A percentile compares a stretch with the other conserved stretches of the same genome.
These are phyloP conservation scores for Bilobella aurantiaca DNA, from an alignment of 1,140 invertebrate genomes.

Conservation along the genomic window DNA sequence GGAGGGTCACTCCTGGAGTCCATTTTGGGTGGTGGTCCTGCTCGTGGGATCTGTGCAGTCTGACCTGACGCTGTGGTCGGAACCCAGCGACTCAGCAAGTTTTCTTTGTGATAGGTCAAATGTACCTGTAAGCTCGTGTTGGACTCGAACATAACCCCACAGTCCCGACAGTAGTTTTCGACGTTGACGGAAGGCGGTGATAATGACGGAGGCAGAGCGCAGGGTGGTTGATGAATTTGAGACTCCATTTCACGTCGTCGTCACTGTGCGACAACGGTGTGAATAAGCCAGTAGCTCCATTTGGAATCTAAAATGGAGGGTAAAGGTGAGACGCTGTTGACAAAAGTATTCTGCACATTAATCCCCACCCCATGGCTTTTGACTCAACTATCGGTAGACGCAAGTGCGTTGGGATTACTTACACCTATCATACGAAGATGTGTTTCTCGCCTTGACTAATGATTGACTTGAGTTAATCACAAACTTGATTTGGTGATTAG, in stretches of 20 bases:
- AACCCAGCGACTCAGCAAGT: conserved; percentile 59
- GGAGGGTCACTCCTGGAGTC: background rate
- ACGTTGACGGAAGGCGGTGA: background rate
- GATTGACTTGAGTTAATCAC: too few relatives aligned
- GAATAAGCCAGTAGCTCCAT: background rate
- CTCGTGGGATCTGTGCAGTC: background rate
- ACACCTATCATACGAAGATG: too few relatives aligned
- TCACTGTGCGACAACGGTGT: background rate
- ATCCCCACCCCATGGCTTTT: too few relatives aligned
- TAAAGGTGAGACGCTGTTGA: too few relatives aligned
- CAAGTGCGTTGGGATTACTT: too few relatives aligned
- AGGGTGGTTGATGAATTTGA: background rate
- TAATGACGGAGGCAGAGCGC: background rate
- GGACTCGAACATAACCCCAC: conserved; percentile 59
- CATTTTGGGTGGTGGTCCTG: background rate
- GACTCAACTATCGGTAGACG: too few relatives aligned
- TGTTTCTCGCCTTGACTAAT: too few relatives aligned
- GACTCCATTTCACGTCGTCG: background rate
- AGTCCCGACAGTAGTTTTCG: conserved; percentile 52
- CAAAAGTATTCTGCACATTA: too few relatives aligned
- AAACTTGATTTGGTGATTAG: too few relatives aligned
- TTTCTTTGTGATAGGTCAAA: conserved; percentile 65
- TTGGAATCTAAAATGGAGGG: background rate
- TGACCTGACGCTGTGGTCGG: conserved; percentile 20
- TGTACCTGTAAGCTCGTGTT: conserved; percentile 63